Evolutionary conservation across 2,797 vertebrate genomes (phyloP), one percentile per base, ranked within the genome.

Genomic region (Lagorchestes hirsutus): DNA sequence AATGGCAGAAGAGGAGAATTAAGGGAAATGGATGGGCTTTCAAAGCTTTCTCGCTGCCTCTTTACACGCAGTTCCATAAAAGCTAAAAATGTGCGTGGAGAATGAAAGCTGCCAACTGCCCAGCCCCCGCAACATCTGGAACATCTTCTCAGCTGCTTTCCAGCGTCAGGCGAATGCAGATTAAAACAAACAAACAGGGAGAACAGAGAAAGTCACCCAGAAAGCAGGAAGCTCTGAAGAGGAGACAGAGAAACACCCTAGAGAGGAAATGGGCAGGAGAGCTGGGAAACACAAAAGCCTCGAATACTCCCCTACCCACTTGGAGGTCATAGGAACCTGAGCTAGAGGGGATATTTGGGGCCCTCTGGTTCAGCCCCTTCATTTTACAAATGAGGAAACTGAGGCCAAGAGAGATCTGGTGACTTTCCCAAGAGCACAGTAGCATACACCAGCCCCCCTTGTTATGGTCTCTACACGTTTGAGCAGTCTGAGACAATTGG

Each of bases 121-220:
- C 74, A 91, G 90, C 90, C 90, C 90, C 50, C 90, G 74, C 16
- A 55, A 54, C 90, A 91, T 91, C 90, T 91, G 90, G 90, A 91
- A 54, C 54, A 55, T 91, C 90, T 91, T 91, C 90, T 91, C 90
- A 54, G 90, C 90, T 54, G 50, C 90, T 54, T 91, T 54, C 29
- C 90, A 54, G 90, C 28, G 4, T 54, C 74, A 87, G 74, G 90
- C 12, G 6, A 91, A 91, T 31, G 31, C 90, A 91, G 90, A 91
- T 54, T 55, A 91, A 54, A 54, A 55, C 90, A 91, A 55, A 87
- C 40, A 87, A 91, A 91, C 54, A 91, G 90, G 90, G 54, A 91
- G 54, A 91, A 91, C 18, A 91, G 54, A 91, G 54, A 55, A 87
- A 87, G 74, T 87, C 74, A 87, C 24, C 74, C 40, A 11, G 40